Evolutionary conservation across 2,888 invertebrate genomes (phyloP).

Genomic region (Andrena hattorfiana): DNA sequence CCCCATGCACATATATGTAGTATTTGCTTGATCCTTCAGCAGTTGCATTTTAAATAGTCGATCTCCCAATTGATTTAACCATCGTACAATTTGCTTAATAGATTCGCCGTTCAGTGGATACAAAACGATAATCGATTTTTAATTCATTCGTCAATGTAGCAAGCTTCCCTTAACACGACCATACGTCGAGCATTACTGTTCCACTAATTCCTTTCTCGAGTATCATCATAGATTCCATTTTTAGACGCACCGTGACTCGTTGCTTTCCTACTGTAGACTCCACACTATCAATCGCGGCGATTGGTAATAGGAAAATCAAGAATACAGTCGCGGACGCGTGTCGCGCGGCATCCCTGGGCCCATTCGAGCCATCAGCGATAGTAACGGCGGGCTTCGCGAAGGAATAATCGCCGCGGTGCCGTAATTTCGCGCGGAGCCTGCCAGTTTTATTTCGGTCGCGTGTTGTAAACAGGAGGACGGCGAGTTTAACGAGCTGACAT

Average conservation of each 20-base stretch:
- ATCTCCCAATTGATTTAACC: no score
- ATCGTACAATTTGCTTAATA: no score
- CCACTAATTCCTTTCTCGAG: no score
- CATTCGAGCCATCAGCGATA: conserved; percentile 26
- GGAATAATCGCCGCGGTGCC: conserved; percentile 19
- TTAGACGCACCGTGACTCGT: not conserved
- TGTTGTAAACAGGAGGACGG: conserved; percentile 58
- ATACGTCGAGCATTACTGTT: no score
- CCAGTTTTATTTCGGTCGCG: conserved; percentile 68
- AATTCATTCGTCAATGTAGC: no score
- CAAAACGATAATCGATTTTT: no score
- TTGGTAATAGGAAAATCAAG: conserved; percentile 9
- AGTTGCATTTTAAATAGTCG: no score
- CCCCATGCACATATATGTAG: no score
- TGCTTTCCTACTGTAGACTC: not conserved
- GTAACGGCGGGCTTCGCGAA: conserved; percentile 38
- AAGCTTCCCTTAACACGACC: no score
- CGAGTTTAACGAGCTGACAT: conserved; percentile 69
- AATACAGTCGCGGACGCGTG: conserved; percentile 20
- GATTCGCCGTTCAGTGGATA: no score
- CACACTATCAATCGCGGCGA: not conserved
- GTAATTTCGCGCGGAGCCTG: conserved; percentile 49
- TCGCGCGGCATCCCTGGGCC: not conserved
- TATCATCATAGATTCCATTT: not conserved
- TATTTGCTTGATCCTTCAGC: no score